Evolutionary conservation across 2,888 invertebrate species (phyloP).

Genomic region (Dusona sp.): DNA sequence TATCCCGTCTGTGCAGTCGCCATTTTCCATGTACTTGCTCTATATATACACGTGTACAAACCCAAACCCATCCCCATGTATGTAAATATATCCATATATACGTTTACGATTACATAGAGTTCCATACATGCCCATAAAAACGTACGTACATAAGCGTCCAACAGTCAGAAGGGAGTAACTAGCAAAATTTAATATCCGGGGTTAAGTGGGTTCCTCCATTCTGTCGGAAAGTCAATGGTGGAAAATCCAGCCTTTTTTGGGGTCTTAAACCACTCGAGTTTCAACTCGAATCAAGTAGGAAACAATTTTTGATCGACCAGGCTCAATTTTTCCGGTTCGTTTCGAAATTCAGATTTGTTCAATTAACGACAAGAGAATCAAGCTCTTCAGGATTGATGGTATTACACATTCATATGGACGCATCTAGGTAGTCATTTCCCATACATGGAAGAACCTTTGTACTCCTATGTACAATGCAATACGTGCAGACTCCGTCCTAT

Average conservation of each 20-base stretch:
- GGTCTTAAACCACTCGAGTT: neutral
- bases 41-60: neutral
- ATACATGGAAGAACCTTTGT: neutral
- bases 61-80: neutral
- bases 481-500: no score
- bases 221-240: neutral
- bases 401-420: neutral
- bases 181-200: neutral
- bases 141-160: neutral
- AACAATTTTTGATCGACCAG: neutral
- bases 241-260: neutral
- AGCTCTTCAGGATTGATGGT: neutral
- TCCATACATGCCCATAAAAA: neutral
- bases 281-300: neutral
- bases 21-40: constrained; percentile 52
- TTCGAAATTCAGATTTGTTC: neutral
- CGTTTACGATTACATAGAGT: neutral
- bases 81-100: neutral
- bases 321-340: neutral
- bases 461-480: neutral
- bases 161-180: constrained; percentile 6
- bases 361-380: neutral
- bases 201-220: constrained; percentile 2
- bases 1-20: constrained; percentile 71
- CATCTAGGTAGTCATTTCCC: neutral